Evolutionary conservation across 2,888 invertebrate genomes (phyloP).

Genomic region (Melanostoma mellinum): DNA sequence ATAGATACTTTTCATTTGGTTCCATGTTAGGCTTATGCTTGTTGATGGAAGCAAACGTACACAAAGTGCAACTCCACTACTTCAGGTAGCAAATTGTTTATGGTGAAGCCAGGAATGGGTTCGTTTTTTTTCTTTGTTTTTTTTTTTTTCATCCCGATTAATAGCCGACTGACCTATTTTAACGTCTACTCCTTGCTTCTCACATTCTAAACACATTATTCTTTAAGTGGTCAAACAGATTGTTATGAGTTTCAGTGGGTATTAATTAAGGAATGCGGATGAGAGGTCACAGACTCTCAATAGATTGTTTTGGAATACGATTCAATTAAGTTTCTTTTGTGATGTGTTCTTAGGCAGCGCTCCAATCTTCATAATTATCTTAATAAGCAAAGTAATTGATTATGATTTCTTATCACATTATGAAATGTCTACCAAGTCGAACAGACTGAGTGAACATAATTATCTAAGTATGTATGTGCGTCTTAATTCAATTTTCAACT

Average conservation of each 20-base stretch:
- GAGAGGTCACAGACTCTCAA: conserved; percentile 7
- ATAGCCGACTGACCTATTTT: conserved; percentile 60
- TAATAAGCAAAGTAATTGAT: no score
- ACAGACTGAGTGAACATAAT: no score
- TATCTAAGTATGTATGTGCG: no score
- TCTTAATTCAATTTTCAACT: no score
- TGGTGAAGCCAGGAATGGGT: conserved; percentile 1
- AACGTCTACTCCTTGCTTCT: conserved; percentile 15
- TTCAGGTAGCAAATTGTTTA: not conserved
- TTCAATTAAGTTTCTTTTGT: conserved; percentile 2
- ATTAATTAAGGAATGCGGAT: conserved; percentile 55
- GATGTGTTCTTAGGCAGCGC: not conserved
- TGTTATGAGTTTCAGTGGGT: conserved; percentile 32
- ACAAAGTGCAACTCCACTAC: not conserved
- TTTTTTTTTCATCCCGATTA: conserved; percentile 21
- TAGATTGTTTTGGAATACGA: not conserved
- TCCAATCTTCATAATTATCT: not conserved
- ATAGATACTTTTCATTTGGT: not conserved
- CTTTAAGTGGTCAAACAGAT: conserved; percentile 37
- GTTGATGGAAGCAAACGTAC: not conserved
- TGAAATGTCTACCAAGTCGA: no score
- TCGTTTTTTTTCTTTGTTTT: no score
- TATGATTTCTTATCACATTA: no score
- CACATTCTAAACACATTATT: conserved; percentile 40
- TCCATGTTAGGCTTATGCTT: not conserved